Evolutionary conservation across 2,113 vertebrate genomes (phyloP).

Genomic region (Rana temporaria): DNA sequence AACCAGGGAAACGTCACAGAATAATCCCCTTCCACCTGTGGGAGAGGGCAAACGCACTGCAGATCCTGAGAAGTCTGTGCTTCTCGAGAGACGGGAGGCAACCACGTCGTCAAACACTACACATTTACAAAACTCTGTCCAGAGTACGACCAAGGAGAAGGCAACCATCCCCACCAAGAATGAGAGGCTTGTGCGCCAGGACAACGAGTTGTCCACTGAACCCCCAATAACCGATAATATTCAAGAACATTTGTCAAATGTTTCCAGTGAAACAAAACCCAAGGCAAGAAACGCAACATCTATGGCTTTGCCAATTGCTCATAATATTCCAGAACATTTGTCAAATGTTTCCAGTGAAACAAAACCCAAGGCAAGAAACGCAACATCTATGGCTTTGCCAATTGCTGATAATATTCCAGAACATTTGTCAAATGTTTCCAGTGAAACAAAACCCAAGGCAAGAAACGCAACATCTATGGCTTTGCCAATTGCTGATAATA

Average conservation of each 20-base stretch:
- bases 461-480: too few relatives aligned
- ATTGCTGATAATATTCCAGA: too few relatives aligned
- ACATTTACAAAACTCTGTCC: background rate
- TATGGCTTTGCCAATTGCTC: background rate
- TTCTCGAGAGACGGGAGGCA: background rate
- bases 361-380: too few relatives aligned
- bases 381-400: too few relatives aligned
- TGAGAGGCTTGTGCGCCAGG: too few relatives aligned
- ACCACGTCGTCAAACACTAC: too few relatives aligned
- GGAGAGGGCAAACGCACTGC: background rate
- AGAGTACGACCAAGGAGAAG: background rate
- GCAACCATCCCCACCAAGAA: background rate
- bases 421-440: background rate
- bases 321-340: background rate
- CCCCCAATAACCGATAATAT: background rate
- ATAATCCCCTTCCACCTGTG: background rate
- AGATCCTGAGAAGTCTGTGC: background rate
- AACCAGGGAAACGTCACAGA: background rate
- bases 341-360: background rate
- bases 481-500: background rate
- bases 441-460: too few relatives aligned
- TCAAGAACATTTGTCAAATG: background rate
- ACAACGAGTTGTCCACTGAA: too few relatives aligned
- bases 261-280: too few relatives aligned
- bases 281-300: too few relatives aligned